These are phyloP conservation scores for Diphyllodes magnificus DNA, from an alignment of 2,113 vertebrate genomes.

Conservation along the genomic window DNA sequence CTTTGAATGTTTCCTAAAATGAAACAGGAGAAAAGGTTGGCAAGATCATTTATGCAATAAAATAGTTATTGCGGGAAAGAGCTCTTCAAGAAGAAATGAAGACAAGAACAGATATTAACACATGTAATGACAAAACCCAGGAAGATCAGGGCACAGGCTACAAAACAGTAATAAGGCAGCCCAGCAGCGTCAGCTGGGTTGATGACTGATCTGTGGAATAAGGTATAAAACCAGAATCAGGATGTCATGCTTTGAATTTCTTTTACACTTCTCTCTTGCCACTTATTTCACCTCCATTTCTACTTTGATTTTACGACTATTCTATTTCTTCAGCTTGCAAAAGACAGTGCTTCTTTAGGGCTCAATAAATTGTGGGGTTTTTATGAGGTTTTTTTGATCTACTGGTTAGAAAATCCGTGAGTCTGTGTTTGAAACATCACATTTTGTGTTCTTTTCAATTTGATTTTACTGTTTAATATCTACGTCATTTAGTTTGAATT, in stretches of 20 bases:
- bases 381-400: not conserved
- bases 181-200: not conserved
- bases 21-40: not conserved
- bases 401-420: not conserved
- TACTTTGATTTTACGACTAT: not conserved
- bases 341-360: not conserved
- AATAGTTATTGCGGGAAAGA: not conserved
- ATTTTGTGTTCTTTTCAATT: not conserved
- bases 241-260: not conserved
- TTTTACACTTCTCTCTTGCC: not conserved
- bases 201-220: not conserved
- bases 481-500: not conserved
- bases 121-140: not conserved
- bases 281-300: not conserved
- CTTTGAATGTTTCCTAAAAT: not conserved
- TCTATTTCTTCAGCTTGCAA: not conserved
- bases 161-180: not conserved
- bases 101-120: not conserved
- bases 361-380: not conserved
- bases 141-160: not conserved
- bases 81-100: not conserved
- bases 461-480: not conserved
- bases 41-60: not conserved
- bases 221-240: not conserved
- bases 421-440: not conserved